Percentiles rank a stretch among this genome's conserved stretches.
These are phyloP conservation scores for Phalloptychus januarius DNA, from an alignment of 2,797 vertebrate genomes.

Conservation along the genomic window DNA sequence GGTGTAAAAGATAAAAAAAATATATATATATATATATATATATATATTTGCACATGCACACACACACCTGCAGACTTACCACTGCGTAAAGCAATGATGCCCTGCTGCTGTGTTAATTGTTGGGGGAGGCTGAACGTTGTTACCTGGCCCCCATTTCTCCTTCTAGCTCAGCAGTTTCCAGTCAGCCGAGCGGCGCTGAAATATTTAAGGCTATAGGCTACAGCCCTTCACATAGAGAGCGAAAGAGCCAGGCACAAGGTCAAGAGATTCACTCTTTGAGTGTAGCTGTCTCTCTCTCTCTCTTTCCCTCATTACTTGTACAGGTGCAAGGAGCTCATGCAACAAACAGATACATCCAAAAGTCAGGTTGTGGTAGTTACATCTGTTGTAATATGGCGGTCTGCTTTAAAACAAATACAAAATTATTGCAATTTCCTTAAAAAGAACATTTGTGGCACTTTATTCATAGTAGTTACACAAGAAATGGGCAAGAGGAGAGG, in stretches of 20 bases:
- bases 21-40: slow-evolving; percentile 15
- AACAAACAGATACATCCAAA: slow-evolving; percentile 37
- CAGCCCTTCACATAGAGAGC: slow-evolving; percentile 60
- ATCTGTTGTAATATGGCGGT: neutral
- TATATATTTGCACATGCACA: neutral
- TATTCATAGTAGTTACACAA: neutral
- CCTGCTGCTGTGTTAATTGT: slow-evolving; percentile 76
- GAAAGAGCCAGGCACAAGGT: slow-evolving; percentile 71
- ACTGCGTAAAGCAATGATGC: slow-evolving; percentile 47
- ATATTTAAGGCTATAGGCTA: slow-evolving; percentile 73
- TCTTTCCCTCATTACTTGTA: slow-evolving; percentile 10
- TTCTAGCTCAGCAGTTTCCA: slow-evolving; percentile 72
- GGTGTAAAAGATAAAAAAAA: slow-evolving; percentile 35
- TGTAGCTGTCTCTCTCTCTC: slow-evolving; percentile 29
- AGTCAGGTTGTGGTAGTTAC: neutral
- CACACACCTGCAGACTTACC: slow-evolving; percentile 27
- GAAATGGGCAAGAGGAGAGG: neutral
- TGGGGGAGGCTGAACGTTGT: slow-evolving; percentile 62
- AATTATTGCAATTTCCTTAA: neutral
- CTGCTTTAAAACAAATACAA: neutral
- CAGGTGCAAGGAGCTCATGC: slow-evolving; percentile 34
- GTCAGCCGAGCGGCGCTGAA: slow-evolving; percentile 61
- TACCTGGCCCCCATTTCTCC: slow-evolving; percentile 60
- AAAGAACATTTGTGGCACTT: neutral
- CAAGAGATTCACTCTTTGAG: slow-evolving; percentile 57